Evolutionary conservation across 2,113 vertebrate genomes (phyloP).

Genomic region (Oncorhynchus gorbuscha): DNA sequence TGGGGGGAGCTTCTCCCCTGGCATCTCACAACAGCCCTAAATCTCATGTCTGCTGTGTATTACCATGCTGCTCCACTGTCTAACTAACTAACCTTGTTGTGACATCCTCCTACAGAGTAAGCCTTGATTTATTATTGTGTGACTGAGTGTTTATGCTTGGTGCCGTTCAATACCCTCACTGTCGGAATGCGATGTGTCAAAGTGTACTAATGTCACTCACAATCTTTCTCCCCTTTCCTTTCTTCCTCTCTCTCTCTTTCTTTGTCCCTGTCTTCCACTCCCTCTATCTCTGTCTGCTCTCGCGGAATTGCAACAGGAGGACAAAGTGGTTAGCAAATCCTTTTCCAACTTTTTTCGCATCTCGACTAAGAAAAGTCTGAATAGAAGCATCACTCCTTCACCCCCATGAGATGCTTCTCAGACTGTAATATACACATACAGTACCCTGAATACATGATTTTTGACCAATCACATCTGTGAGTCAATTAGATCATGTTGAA

Average conservation of each 20-base stretch:
- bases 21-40: neutral
- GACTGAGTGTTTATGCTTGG: conserved; percentile 51
- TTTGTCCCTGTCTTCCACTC: neutral
- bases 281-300: conserved; percentile 57
- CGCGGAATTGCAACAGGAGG: conserved; percentile 80
- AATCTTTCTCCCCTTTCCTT: conserved; percentile 16
- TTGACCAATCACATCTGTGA: conserved; percentile 42
- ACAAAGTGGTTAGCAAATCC: conserved; percentile 81
- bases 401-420: conserved; percentile 46
- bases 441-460: conserved; percentile 38
- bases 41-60: conserved; percentile 11
- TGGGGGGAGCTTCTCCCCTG: conserved; percentile 57
- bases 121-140: conserved; percentile 26
- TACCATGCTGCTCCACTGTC: conserved; percentile 20
- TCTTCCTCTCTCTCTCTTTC: neutral
- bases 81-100: conserved; percentile 37
- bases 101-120: conserved; percentile 41
- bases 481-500: conserved; percentile 17
- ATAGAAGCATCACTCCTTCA: conserved; percentile 30
- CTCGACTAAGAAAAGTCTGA: conserved; percentile 36
- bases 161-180: conserved; percentile 39
- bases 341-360: conserved; percentile 58
- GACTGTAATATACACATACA: conserved; percentile 54
- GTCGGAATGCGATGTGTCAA: conserved; percentile 31
- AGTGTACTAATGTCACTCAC: conserved; percentile 58